Evolutionary conservation across 2,888 invertebrate species (phyloP), one percentile per base, ranked within the genome.

Genomic region (Eristalinus aeneus): DNA sequence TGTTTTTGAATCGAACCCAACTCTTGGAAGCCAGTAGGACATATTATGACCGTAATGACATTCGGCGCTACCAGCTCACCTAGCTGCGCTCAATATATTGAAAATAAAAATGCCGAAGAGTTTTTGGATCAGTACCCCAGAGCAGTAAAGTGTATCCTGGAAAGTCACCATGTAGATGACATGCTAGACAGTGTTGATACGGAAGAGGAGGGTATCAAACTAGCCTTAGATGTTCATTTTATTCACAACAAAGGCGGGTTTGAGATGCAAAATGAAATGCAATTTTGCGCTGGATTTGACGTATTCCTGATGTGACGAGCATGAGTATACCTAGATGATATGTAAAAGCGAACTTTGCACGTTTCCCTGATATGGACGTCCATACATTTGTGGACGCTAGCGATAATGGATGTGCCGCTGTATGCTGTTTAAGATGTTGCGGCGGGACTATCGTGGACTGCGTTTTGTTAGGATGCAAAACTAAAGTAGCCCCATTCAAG

Each of bases 1-100:
- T 89, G 90, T 75, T 34, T 90, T 12, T 91, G 90, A 89, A 73
- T 69, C n/a, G 20, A 31, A 2, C 53, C 68, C 12, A 80, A 82
- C n/a, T n/a, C n/a, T n/a, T n/a, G 6, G 58, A 67, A 31, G 60
- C 53, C 9, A n/a, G 88, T 85, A 39, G 83, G 71, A 27, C 86
- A 88, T 53, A 64, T 74, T 16, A 88, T 88, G 88, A 10, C 69
- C 4, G 85, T 82, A 5, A 87, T 88, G 87, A 88, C 83, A 3
- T 88, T 88, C 65, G 87, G 87, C 10, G 79, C 88, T 2, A 88
- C 88, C 2, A 87, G 88, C 56, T 88, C 88, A 2, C 88, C 77
- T 16, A 65, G 61, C 34, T 77, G 71, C 8, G 77, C 77, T 5
- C 77, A 77, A 39, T 77, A 46, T 46, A 56, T 71, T 1, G 56